phyloP scores from a whole-genome alignment of 30 jellyfish, hydroid and myxozoan species.

The Nemopilema nomurai region DNA sequence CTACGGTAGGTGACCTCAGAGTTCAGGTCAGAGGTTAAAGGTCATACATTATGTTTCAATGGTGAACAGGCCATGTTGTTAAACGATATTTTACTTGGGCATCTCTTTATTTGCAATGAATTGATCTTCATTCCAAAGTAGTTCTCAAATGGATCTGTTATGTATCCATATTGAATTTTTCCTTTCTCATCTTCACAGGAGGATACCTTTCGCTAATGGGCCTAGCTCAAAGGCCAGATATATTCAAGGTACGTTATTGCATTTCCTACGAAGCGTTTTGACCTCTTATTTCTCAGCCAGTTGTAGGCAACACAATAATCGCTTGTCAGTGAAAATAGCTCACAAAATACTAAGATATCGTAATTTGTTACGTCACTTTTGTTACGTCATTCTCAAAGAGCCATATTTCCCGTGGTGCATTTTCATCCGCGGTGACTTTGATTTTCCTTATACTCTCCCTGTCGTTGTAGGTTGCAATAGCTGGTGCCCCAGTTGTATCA shows the following conservation, averaged over 20 bases:
- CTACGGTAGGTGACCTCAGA: slow-evolving; percentile 41
- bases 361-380: too few species aligned
- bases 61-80: too few species aligned
- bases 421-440: not conserved
- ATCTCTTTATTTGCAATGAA: too few species aligned
- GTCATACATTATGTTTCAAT: too few species aligned
- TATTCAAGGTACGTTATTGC: slow-evolving; percentile 66
- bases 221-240: slow-evolving; percentile 82
- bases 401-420: not conserved
- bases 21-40: not conserved
- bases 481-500: slow-evolving; percentile 97
- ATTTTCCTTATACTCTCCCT: not conserved
- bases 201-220: slow-evolving; percentile 91
- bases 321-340: too few species aligned
- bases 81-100: too few species aligned
- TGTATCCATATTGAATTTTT: not conserved
- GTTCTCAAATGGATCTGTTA: too few species aligned
- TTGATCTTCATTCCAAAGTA: too few species aligned
- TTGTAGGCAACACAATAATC: too few species aligned
- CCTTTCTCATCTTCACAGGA: slow-evolving; percentile 27
- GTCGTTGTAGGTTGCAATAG: slow-evolving; percentile 77
- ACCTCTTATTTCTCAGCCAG: too few species aligned
- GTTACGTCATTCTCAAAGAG: too few species aligned
- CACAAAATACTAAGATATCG: not conserved
- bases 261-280: not conserved